Evolutionary conservation across 2,888 invertebrate genomes (phyloP), one percentile per base, ranked within the genome.

Genomic region (Dynastes maya): DNA sequence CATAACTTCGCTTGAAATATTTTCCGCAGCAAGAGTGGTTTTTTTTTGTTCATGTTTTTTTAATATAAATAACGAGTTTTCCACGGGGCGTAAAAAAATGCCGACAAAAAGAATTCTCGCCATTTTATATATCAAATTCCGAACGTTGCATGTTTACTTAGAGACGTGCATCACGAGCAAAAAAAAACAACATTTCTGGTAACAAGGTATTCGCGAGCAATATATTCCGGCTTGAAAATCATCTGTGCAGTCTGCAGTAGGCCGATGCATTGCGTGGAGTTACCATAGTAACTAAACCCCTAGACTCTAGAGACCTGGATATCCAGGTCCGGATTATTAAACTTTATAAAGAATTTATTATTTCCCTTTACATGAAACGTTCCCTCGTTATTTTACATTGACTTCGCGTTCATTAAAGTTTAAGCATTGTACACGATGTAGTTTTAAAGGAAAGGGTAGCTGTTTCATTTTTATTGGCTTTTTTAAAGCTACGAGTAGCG

Each of bases 291-390:
- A 83, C 82, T 77, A 77, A 77, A 76, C 81, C 83, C 82, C 80
- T 80, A 78, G 81, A 79, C 83, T 82, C 82, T 67, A 78, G 82
- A 82, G 83, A 82, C 83, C 83, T 82, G 82, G 82, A 82, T 76
- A 81, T 82, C 80, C 80, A 80, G 80, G 80, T 58, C 80, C 80
- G 79, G 80, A 77, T 79, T 79, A 77, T 77, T 79, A 68, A 68
- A 61, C 68, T 77, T 79, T 79, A 76, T 70, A 74, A 79, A 79
- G 79, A 76, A 79, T 79, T 79, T 76, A 70, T 61, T 64, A 70
- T 79, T 76, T 76, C 68, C 64, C 74, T 29, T 74, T 74, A 61
- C 40, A 22, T 61, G 45, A 61, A 74, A 61, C 27, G 45, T 6
- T 22, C 61, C 32, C 72, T 68, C 45, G 61, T 61, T 74, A 74